Percentiles rank a stretch among this genome's conserved stretches.
These are phyloP conservation scores for Augiades crinisus DNA, from an alignment of 2,888 invertebrate genomes.

Conservation along the genomic window DNA sequence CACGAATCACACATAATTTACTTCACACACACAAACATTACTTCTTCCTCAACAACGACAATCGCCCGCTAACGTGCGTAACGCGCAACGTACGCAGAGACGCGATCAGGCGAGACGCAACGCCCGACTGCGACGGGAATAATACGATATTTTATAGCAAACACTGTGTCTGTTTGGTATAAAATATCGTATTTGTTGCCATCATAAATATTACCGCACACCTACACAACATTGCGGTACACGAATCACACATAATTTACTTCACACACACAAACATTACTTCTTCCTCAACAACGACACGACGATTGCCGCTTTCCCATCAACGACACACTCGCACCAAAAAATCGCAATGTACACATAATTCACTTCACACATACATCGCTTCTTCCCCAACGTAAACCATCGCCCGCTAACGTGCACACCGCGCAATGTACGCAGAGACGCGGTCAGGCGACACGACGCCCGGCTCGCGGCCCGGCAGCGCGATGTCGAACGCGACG, in stretches of 20 bases:
- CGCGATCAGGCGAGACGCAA: constrained; percentile 88
- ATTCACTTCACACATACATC: neutral
- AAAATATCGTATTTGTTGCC: too few species aligned
- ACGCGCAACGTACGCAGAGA: constrained; percentile 66
- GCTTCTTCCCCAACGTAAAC: neutral
- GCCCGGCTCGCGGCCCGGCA: constrained; percentile 91
- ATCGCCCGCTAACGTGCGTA: neutral
- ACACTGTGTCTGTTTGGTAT: too few species aligned
- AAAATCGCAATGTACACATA: neutral
- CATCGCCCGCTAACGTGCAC: neutral
- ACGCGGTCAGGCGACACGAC: constrained; percentile 88
- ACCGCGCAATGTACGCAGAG: constrained; percentile 62
- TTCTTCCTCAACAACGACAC: neutral
- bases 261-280: neutral
- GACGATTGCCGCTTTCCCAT: neutral
- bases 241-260: neutral
- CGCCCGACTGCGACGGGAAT: constrained; percentile 84
- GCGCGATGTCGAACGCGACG: constrained; percentile 87
- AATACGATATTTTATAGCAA: too few species aligned
- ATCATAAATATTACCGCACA: too few species aligned
- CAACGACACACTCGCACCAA: neutral
- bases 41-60: neutral
- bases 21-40: neutral
- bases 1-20: neutral
- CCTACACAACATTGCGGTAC: too few species aligned